phyloP scores from a whole-genome alignment of 2,888 invertebrate genomes.

The Cephus sareptanus region DNA sequence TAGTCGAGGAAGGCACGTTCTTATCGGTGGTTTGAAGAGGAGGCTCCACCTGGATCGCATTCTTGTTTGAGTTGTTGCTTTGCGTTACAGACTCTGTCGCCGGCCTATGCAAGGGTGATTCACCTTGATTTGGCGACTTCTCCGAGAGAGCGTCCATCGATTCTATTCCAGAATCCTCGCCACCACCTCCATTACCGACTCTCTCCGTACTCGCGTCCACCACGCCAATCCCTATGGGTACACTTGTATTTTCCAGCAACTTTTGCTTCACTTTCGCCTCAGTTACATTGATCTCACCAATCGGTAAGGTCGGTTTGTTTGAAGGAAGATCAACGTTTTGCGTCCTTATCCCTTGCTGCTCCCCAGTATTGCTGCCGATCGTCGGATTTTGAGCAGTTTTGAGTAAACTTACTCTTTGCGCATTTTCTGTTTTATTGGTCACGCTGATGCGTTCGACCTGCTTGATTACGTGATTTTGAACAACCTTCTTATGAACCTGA shows the following conservation, averaged over 20 bases:
- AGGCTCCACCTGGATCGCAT: conserved; percentile 59
- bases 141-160: conserved; percentile 95
- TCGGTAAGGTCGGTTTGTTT: conserved; percentile 57
- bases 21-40: conserved; percentile 67
- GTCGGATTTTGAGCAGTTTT: conserved; percentile 46
- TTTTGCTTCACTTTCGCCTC: conserved; percentile 73
- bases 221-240: conserved; percentile 31
- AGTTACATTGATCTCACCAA: conserved; percentile 66
- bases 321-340: conserved; percentile 24
- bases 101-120: conserved; percentile 72
- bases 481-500: conserved; percentile 45
- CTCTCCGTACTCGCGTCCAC: conserved; percentile 48
- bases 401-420: conserved; percentile 54
- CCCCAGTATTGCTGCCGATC: conserved; percentile 35
- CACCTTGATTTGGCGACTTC: conserved; percentile 89
- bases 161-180: conserved; percentile 92
- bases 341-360: conserved; percentile 21
- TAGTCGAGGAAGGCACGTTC: conserved; percentile 66
- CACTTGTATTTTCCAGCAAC: conserved; percentile 66
- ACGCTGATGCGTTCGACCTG: conserved; percentile 24
- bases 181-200: conserved; percentile 67
- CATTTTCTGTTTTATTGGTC: conserved; percentile 41
- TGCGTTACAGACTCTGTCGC: conserved; percentile 56
- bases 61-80: conserved; percentile 52
- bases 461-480: conserved; percentile 53